These are phyloP conservation scores for Ecliptopera silaceata DNA, from an alignment of 2,888 invertebrate genomes.

Conservation along the genomic window DNA sequence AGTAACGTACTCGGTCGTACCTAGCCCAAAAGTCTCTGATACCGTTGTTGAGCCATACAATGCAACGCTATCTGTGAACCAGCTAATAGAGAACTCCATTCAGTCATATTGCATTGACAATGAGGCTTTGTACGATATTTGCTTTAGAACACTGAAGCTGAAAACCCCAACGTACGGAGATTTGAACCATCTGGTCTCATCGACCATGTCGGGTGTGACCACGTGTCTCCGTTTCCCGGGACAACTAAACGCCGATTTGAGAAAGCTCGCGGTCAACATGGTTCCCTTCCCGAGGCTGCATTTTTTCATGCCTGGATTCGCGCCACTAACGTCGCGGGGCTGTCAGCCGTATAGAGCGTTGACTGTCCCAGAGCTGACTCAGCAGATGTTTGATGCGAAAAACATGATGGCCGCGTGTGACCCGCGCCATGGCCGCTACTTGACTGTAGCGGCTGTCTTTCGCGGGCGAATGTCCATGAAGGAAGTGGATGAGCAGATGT, in stretches of 20 bases:
- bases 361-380: constrained; percentile 94
- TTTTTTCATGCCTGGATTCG: constrained; percentile 83
- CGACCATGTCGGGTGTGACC: constrained; percentile 71
- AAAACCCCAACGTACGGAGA: constrained; percentile 90
- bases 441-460: constrained; percentile 94
- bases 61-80: constrained; percentile 85
- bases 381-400: constrained; percentile 96
- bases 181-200: constrained; percentile 81
- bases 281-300: constrained; percentile 89
- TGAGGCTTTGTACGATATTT: constrained; percentile 90
- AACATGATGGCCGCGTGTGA: constrained; percentile 98
- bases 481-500: constrained; percentile 92
- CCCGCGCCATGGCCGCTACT: constrained; percentile 93
- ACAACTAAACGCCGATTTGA: constrained; percentile 88
- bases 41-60: constrained; percentile 87
- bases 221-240: constrained; percentile 72
- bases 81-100: constrained; percentile 87
- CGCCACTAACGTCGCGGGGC: constrained; percentile 89
- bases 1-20: constrained; percentile 86
- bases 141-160: constrained; percentile 88
- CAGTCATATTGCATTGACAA: constrained; percentile 88
- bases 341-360: constrained; percentile 92
- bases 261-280: constrained; percentile 74
- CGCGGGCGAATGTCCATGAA: constrained; percentile 96
- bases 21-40: constrained; percentile 89